Evolutionary conservation across 2,113 vertebrate species (phyloP).

Genomic region (Hymenochirus boettgeri): DNA sequence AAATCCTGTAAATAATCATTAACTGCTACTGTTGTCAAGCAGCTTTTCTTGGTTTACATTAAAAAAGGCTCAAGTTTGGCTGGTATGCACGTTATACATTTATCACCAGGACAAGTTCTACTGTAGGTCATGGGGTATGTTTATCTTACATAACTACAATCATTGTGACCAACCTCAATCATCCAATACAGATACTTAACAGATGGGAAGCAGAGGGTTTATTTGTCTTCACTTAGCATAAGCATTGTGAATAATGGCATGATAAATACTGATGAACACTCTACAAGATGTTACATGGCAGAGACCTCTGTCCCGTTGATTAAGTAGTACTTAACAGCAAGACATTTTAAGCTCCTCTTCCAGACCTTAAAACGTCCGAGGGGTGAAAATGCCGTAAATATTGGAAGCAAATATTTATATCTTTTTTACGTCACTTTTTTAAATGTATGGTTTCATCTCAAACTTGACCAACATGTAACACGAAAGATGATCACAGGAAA

Average conservation of each 20-base stretch:
- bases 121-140: constrained; percentile 18
- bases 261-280: constrained; percentile 18
- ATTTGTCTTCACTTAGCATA: constrained; percentile 20
- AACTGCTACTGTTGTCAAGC: neutral
- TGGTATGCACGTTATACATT: constrained; percentile 10
- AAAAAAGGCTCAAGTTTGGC: neutral
- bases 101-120: constrained; percentile 9
- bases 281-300: constrained; percentile 1
- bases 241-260: constrained; percentile 24
- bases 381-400: too few species aligned
- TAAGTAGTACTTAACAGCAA: neutral
- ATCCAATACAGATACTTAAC: constrained; percentile 28
- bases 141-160: constrained; percentile 30
- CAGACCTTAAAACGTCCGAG: neutral
- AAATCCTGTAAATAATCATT: neutral
- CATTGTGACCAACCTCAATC: constrained; percentile 22
- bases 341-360: neutral
- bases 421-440: too few species aligned
- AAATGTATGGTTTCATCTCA: too few species aligned
- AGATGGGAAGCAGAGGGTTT: constrained; percentile 22
- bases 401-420: too few species aligned
- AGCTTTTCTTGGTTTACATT: neutral
- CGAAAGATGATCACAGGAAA: too few species aligned
- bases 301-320: constrained; percentile 1
- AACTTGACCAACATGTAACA: too few species aligned